phyloP scores from a whole-genome alignment of 1,140 invertebrate genomes.

The Frieseomelitta varia region DNA sequence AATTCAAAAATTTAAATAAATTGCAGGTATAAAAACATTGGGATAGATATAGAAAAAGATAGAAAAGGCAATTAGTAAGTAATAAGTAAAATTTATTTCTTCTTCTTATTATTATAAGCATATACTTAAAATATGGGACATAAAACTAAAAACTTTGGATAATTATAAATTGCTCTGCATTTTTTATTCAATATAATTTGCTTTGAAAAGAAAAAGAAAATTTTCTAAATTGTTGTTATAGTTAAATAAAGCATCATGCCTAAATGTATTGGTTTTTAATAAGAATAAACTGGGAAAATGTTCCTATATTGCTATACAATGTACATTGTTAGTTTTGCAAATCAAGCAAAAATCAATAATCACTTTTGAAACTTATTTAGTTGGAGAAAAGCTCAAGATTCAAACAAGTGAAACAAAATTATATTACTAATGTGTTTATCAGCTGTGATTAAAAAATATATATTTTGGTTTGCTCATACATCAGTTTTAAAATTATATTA shows the following conservation, averaged over 20 bases:
- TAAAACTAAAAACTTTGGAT: background rate
- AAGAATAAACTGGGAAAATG: background rate
- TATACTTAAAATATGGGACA: background rate
- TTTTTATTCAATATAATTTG: background rate
- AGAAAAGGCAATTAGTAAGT: background rate
- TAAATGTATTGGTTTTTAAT: background rate
- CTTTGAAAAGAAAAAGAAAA: background rate
- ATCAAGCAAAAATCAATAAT: background rate
- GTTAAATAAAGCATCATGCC: background rate
- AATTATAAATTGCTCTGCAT: background rate
- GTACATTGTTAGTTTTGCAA: background rate
- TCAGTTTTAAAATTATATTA: background rate
- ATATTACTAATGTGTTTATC: background rate
- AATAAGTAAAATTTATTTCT: background rate
- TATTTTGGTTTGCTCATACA: background rate
- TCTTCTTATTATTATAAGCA: background rate
- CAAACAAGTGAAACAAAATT: background rate
- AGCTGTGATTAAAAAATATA: conserved; percentile 5
- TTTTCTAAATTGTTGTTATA: background rate
- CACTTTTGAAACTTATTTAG: background rate
- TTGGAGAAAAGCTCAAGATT: background rate
- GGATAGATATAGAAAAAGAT: background rate
- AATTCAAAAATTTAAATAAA: background rate
- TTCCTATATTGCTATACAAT: background rate
- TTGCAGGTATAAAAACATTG: background rate